Base-by-base conservation (phyloP, 2,113 vertebrate species). In the Aplodontia rufa region DNA sequence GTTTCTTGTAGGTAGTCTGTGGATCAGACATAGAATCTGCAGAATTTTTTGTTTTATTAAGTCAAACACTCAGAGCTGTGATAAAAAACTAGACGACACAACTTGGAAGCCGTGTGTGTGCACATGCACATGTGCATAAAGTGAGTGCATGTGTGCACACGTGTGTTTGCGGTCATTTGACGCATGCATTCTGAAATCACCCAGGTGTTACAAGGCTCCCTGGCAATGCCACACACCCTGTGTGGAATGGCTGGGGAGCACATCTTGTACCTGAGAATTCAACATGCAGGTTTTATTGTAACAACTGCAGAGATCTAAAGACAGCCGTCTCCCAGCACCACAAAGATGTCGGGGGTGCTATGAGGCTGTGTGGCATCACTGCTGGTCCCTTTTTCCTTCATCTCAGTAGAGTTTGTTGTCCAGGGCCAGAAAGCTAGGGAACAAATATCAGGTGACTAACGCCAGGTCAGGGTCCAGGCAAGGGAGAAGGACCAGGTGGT, bases 1-100 rank as follows among this genome's bases (percentile, higher is more conserved):
- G 47, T 0, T 0, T 96, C 97, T 97, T 55, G 47, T 55, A 97
- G 93, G 85, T 14, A 35, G 93, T 90, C 97, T 97, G 89, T 96
- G 96, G 97, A 98, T 2, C 1, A 51, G 53, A 87, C n/a, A 10
- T 26, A 49, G 55, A 71, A 53, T 69, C 82, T 62, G 5, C 30
- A 1, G 3, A 42, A 22, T 82, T 72, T 64, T 51, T 32, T 76
- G 24, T n/a, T 75, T 71, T 66, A 53, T 64, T 60, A 49, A 78
- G 49, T 53, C 42, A 17, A 4, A 93, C 80, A 19, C 55, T 74
- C 37, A 55, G 89, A 79, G 64, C 14, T 22, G 3, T 40, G 3
- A 13, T 47, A 13, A 68, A 60, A 87, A 69, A 19, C n/a, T 35
- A 42, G 62, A 60, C 35, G 47, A 20, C 62, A 30, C 7, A 55